Evolutionary conservation across 2,888 invertebrate genomes (phyloP).

Genomic region (Bhutanitis thaidina): DNA sequence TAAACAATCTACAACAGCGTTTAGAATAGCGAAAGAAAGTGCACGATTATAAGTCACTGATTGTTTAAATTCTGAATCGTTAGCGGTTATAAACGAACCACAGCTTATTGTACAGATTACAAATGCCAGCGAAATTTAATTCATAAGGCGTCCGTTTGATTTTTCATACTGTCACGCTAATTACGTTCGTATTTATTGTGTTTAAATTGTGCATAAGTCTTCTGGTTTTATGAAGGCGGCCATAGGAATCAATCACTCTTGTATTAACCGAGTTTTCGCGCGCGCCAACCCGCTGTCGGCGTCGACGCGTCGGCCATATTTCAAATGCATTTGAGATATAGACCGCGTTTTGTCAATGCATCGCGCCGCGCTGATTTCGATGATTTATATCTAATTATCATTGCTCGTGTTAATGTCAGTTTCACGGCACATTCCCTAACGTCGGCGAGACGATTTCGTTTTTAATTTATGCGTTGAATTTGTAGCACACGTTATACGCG

Average conservation of each 20-base stretch:
- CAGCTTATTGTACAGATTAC: neutral
- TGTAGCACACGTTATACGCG: constrained; percentile 3
- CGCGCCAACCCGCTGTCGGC: constrained; percentile 70
- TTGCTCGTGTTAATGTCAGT: constrained; percentile 72
- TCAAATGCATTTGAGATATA: constrained; percentile 73
- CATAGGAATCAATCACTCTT: constrained; percentile 67
- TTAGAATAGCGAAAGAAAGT: constrained; percentile 6
- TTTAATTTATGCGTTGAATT: constrained; percentile 38
- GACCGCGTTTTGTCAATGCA: constrained; percentile 75
- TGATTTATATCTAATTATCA: constrained; percentile 78
- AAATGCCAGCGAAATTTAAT: neutral
- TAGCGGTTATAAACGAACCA: neutral
- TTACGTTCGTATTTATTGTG: constrained; percentile 17
- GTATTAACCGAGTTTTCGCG: constrained; percentile 63
- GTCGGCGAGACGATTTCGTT: constrained; percentile 62
- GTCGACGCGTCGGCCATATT: constrained; percentile 68
- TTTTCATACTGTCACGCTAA: constrained; percentile 16
- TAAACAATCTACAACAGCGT: constrained; percentile 25
- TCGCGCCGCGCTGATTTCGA: constrained; percentile 74
- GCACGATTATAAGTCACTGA: neutral
- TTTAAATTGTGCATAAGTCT: constrained; percentile 17
- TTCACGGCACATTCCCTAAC: constrained; percentile 68
- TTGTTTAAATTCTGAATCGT: neutral
- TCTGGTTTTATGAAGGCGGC: constrained; percentile 32
- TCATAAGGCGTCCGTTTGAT: neutral